Evolutionary conservation across 35 echinoderm and acorn worm species (phyloP), one percentile per base, ranked within the genome.

Genomic region (Stichopus chloronotus): DNA sequence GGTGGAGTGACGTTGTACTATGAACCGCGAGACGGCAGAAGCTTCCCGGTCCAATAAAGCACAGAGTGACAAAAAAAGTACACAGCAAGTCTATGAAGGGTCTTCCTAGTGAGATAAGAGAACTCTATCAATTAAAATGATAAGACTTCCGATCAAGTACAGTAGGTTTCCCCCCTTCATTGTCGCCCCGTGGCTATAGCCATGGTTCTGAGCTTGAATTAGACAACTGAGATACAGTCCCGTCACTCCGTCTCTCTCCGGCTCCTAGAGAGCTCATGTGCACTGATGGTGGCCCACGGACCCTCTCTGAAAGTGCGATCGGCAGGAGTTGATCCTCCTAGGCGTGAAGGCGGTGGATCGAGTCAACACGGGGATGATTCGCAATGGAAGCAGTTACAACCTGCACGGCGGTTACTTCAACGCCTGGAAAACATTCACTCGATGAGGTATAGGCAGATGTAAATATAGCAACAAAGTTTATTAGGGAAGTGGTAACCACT

Each of bases 61-160:
- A 43, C 30, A 43, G 30, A 43, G 1, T 1, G 3, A 43, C 0
- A 43, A 43, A 43, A 43, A 43, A 43, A 43, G 30, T 43, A 43
- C 30, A 43, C 30, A 3, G 30, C 61, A 16, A n/a, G 14, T n/a
- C 69, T 74, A 16, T 14, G 7, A 20, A 0, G 7, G 17, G 7
- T 74, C 6, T 74, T 74, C 69, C 69, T 74, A 74, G 19, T 20
- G 19, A 16, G 17, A 74, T 74, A 74, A 74, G 69, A n/a, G 7
- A 74, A 20, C 22, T 20, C 7, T 61, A 10, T 74, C 17, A 74
- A 74, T 74, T 14, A 74, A 43, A 74, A 14, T 74, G 69, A 74
- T 74, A 74, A 74, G 69, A 74, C 69, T 74, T n/a, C 69, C 17
- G 69, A 5, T 74, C 69, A 74, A 74, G 69, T 74, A 74, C 22